Base-by-base conservation (phyloP, 2,888 invertebrate genomes). In the Microlaimidae sp. region DNA sequence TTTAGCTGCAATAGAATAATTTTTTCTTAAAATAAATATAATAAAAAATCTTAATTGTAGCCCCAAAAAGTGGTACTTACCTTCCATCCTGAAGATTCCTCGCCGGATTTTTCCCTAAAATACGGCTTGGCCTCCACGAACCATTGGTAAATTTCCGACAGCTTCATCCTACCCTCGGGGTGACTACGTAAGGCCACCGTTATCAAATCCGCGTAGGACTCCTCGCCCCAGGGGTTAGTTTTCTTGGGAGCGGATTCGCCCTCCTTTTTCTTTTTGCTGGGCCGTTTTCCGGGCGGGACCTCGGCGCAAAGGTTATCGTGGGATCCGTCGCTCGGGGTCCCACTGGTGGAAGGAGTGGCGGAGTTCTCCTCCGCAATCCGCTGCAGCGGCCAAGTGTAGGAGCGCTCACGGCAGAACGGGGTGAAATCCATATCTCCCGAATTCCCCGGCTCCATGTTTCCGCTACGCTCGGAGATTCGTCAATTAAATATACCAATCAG, bases 41-140 rank as follows among this genome's bases (percentile, higher is more conserved):
- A n/a, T n/a, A n/a, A n/a, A n/a, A n/a, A n/a, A n/a, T n/a, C n/a
- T n/a, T n/a, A n/a, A n/a, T n/a, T n/a, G n/a, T n/a, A n/a, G n/a
- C n/a, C n/a, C 38, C 38, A 13, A 38, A 38, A n/a, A 10, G 13
- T 38, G 13, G 10, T 21, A 73, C 82, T 77, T 74, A 97, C 97
- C 92, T 97, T 97, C 97, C 97, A 97, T 70, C 97, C 97, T 59
- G 95, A 95, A 55, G 93, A 93, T 69, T 92, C 92, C 74, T 93
- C 95, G 73, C 87, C 90, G 75, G 95, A 95, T 17, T 7, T 29
- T 75, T 97, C 93, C 77, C 92, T 90, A 80, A 97, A 97, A 76
- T 93, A 97, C 66, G 90, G 83, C 69, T 97, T 90, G 75, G 95
- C 95, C 75, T 90, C 89, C 58, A 95, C 92, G 89, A 97, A 95